Evolutionary conservation across 2,888 invertebrate species (phyloP), one percentile per base, ranked within the genome.

Genomic region (Isoperla grammatica): DNA sequence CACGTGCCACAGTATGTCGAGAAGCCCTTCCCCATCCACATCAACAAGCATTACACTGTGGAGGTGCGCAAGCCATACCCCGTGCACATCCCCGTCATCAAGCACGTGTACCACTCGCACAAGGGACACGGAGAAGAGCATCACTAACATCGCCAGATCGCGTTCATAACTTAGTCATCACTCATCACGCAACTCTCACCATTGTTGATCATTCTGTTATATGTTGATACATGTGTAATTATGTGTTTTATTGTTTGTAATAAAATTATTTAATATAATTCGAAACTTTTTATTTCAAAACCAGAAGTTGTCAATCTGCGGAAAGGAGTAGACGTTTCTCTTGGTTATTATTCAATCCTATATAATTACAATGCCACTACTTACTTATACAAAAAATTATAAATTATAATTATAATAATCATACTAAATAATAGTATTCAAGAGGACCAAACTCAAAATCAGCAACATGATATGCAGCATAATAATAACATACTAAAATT

Each of bases 1-100:
- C 61, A 57, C 17, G 57, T 65, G 48, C 61, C 62, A 1, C 56
- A 61, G 3, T 61, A 63, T 20, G 62, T 66, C 35, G 63, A 65
- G 46, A 65, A 66, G 55, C 64, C 66, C 8, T 61, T 65, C 54
- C 62, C 60, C 15, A 62, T 65, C 43, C 59, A 63, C 58, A 62
- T 62, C 12, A 55, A 60, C 48, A 64, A 60, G 57, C 62, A 59
- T 23, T 55, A 64, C 42, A 57, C 61, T 2, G 57, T 65, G 13
- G 56, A 63, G 20, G 61, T 66, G 20, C 61, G 63, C 37, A 64
- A 66, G 42, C 64, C 62, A 20, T 64, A 54, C 59, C 63, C 61
- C 20, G 59, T 64, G 17, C 63, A 63, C 40, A 60, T 61, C 15
- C 61, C 61, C 15, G 62, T 62, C 22, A 61, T 62, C 59, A 64